Evolutionary conservation across 2,113 vertebrate species (phyloP), one percentile per base, ranked within the genome.

Genomic region (Clarias batrachus): DNA sequence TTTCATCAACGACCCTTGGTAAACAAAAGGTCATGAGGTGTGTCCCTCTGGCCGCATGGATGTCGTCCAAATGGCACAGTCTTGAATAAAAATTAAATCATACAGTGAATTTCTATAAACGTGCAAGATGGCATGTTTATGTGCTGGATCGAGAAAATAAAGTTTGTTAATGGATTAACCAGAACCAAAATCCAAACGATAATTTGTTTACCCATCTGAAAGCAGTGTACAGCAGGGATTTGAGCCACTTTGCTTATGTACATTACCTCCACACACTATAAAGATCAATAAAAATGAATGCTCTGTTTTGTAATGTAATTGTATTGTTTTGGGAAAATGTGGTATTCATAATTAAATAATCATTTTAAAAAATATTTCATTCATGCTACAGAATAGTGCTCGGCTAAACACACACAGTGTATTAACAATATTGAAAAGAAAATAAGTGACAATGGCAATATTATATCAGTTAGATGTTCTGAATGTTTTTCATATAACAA

Each of bases 1-100:
- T 62, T 79, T 68, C 30, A 74, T 80, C 68, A 84, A 68, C 27
- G 41, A 73, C 21, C 63, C 25, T 60, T n/a, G 11, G 13, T 88
- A 86, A 88, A 90, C 81, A 83, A 88, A 87, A 65, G 84, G 73
- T 83, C 85, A 71, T 63, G 19, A 87, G 88, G 86, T 83, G 81
- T 85, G 84, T 84, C 52, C 3, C 81, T 78, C 41, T 48, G 86
- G 23, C 41, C 65, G 63, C 78, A 83, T 86, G 84, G 66, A 85
- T 57, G 66, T 23, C 9, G n/a, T 86, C 65, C 83, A 89, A 86
- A 21, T 37, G 7, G 10, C 17, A 41, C 52, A 66, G 73, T 89
- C 16, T 65, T 65, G 54, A 89, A 80, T 73, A 85, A 76, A 59
- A 59, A 16, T 25, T 82, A 23, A 27, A 85, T 77, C 71, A 14